phyloP scores from a whole-genome alignment of 2,888 invertebrate genomes.

The Nephrotoma appendiculata region DNA sequence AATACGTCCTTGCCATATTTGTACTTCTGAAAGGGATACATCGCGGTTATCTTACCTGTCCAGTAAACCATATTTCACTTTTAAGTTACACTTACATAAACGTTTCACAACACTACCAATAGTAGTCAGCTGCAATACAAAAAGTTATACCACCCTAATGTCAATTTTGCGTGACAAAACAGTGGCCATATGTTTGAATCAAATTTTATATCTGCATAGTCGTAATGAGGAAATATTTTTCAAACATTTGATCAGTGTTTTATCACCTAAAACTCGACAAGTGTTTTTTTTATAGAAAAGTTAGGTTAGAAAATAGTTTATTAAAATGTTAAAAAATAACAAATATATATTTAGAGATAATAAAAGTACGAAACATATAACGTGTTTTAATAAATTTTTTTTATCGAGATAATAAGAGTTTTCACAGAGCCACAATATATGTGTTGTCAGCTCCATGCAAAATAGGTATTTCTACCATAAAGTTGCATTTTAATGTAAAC shows the following conservation, averaged over 20 bases:
- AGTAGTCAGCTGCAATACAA: not conserved
- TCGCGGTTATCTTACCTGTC: too few relatives aligned
- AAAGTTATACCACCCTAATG: not conserved
- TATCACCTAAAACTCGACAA: not conserved
- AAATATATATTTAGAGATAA: not conserved
- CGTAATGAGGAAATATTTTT: not conserved
- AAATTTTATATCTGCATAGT: not conserved
- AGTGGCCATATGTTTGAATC: not conserved
- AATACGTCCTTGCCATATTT: too few relatives aligned
- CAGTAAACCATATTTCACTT: not conserved
- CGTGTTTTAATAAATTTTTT: not conserved
- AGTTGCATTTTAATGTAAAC: not conserved
- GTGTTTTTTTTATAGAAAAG: not conserved
- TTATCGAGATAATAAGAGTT: slow-evolving; percentile 2
- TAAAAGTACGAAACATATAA: not conserved
- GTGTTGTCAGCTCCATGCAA: slow-evolving; percentile 51
- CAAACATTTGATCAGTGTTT: not conserved
- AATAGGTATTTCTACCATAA: slow-evolving; percentile 42
- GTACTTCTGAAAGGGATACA: too few relatives aligned
- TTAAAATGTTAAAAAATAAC: not conserved
- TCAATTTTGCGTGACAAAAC: not conserved
- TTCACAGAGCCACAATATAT: not conserved
- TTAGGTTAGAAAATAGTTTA: not conserved
- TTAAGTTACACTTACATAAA: not conserved
- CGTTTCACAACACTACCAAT: not conserved